Base-by-base conservation (phyloP, 92 coral and sea anemone species). In the Zoanthus sansibaricus region DNA sequence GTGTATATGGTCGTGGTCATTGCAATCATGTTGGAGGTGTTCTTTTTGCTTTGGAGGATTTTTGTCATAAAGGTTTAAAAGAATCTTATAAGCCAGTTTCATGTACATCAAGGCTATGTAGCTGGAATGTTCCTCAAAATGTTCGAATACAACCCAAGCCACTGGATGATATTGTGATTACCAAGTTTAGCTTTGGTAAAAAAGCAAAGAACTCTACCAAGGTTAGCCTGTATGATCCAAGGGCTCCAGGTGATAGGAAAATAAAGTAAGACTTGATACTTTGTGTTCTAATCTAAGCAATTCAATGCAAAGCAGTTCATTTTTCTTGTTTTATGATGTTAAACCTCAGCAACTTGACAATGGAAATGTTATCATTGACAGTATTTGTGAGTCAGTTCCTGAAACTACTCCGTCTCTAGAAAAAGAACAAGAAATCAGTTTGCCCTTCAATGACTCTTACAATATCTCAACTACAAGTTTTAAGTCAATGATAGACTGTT, bases 371-470 rank as follows among this genome's bases (percentile, higher is more conserved):
- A 72, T 30, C 52, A 74, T 90, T 58, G 90, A 90, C 21, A 72
- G 83, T 67, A 48, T 86, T 44, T 89, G 89, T 55, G 92, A 89
- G 61, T 20, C 20, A 37, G 88, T 90, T 45, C 93, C 93, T 42
- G 77, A 44, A 76, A 30, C 79, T 90, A 87, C 84, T 18, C 85
- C 89, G 77, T 87, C 86, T 84, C 76, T 82, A 31, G 67, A 85
- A 76, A 82, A 64, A 78, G 86, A 71, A 8, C 76, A 82, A 48
- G 54, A 49, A 51, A 62, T 49, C 25, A 83, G 61, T 14, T 77
- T 85, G 67, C 89, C 89, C 20, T 89, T 89, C 48, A 84, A 89
- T 72, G 90, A 90, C 74, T 62, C 48, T 46, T 90, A 90, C 86
- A 88, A 86, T 85, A 90, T 86, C 79, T 87, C 93, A 61, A 79